Percentiles rank a stretch among this genome's conserved stretches.
phyloP scores from a whole-genome alignment of 2,888 invertebrate genomes.

The Agonopterix heracliana region DNA sequence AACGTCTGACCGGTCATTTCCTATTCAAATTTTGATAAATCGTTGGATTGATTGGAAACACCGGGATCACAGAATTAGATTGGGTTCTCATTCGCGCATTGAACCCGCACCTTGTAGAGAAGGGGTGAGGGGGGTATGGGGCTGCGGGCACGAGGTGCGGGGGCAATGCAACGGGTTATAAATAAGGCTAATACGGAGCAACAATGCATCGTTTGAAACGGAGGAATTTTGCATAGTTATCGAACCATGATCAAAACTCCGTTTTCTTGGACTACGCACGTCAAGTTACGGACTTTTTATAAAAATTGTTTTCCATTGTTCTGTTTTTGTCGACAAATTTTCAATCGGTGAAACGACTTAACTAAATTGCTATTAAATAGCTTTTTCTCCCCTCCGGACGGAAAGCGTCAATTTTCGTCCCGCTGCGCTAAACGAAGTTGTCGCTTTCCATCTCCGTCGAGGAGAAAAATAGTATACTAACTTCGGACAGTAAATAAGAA shows the following conservation, averaged over 20 bases:
- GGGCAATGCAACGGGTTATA: slow-evolving; percentile 29
- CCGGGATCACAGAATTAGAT: slow-evolving; percentile 39
- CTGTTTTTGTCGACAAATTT: too few relatives aligned
- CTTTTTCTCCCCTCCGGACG: too few relatives aligned
- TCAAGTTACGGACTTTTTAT: background rate
- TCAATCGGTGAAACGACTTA: too few relatives aligned
- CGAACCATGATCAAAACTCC: slow-evolving; percentile 23
- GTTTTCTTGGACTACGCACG: slow-evolving; percentile 6
- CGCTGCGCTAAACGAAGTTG: too few relatives aligned
- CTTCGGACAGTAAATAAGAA: too few relatives aligned
- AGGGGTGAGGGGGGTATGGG: slow-evolving; percentile 5
- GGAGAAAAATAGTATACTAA: too few relatives aligned
- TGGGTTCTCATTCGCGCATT: slow-evolving; percentile 26
- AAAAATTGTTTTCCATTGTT: too few relatives aligned
- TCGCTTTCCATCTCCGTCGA: too few relatives aligned
- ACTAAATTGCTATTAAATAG: too few relatives aligned
- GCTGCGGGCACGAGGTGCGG: background rate
- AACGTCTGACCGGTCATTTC: slow-evolving; percentile 24
- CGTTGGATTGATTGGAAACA: slow-evolving; percentile 35
- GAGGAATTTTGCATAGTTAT: slow-evolving; percentile 27
- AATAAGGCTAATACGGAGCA: slow-evolving; percentile 31
- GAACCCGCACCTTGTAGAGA: slow-evolving; percentile 21
- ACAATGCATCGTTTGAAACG: slow-evolving; percentile 31
- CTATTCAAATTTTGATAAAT: slow-evolving; percentile 36
- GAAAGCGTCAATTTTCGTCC: too few relatives aligned